Evolutionary conservation across 1,140 invertebrate species (phyloP), one percentile per base, ranked within the genome.

Genomic region (Nasonia longicornis): DNA sequence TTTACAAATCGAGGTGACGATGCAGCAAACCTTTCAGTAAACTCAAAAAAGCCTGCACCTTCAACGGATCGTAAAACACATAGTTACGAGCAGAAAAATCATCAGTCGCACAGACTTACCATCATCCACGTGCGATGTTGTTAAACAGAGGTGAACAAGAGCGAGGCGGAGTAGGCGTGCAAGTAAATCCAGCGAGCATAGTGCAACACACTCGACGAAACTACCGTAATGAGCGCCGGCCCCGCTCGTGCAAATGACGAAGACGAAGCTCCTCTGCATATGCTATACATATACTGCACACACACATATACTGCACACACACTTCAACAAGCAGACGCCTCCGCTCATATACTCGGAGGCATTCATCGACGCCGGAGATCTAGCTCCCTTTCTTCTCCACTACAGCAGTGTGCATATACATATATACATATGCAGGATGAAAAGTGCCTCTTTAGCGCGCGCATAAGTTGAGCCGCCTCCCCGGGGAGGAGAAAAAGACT

Each of bases 221-320:
- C 71, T 73, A 29, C 71, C 20, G 71, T 73, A 73, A 73, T 73
- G 71, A 73, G 71, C 38, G 31, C 6, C 35, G n/a, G 71, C n/a
- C 14, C n/a, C 14, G 16, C 35, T 29, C 26, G 69, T n/a, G 69
- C 69, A 16, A 71, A 71, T 71, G 69, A 38, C 69, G 69, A 71
- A 14, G 16, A 2, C 69, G 16, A 71, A 14, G 16, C 71, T 48
- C 71, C 1, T n/a, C 38, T 11, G 16, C 69, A 71, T 42, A 42
- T 42, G 26, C 26, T 26, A 26, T 26, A 26, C 26, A 35, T 35
- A 20, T 31, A 29, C 16, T 26, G 10, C 31, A 6, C 10, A 42
- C 10, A 42, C 66, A 14, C 26, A 31, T 2, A 16, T 16, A 29
- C 16, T n/a, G 6, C 31, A 6, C 8, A 38, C 10, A 42, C 66